Conservation (phyloP, 2,113 vertebrate genomes). For the Xiphias gladius region DNA sequence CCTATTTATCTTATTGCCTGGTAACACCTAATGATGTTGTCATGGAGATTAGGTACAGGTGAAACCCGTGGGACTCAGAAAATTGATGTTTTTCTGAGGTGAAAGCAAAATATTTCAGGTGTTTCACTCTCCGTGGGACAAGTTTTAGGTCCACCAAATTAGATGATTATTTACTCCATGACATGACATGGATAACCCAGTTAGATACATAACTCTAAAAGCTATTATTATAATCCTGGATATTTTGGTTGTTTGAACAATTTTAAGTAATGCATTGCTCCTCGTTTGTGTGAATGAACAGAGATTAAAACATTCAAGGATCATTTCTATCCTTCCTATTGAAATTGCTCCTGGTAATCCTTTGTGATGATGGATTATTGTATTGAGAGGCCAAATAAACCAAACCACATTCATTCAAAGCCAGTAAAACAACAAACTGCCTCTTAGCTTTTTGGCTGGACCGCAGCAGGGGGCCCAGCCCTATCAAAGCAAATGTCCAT, state of each 20-base stretch:
- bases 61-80: background rate
- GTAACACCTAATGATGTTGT: background rate
- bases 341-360: background rate
- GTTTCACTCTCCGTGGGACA: background rate
- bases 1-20: background rate
- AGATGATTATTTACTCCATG: background rate
- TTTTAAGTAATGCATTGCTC: background rate
- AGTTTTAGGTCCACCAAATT: no score
- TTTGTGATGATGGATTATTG: background rate
- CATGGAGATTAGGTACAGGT: background rate
- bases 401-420: background rate
- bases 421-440: background rate
- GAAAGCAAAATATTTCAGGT: conserved; percentile 4
- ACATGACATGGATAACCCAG: background rate
- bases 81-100: background rate
- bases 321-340: background rate
- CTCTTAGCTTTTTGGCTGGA: background rate
- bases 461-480: no score
- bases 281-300: background rate
- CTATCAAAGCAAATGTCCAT: no score
- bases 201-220: no score
- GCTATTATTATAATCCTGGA: background rate
- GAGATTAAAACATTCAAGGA: background rate
- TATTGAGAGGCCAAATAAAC: background rate
- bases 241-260: background rate